phyloP scores from a whole-genome alignment of 1,140 invertebrate genomes.

The Nautilus pompilius region DNA sequence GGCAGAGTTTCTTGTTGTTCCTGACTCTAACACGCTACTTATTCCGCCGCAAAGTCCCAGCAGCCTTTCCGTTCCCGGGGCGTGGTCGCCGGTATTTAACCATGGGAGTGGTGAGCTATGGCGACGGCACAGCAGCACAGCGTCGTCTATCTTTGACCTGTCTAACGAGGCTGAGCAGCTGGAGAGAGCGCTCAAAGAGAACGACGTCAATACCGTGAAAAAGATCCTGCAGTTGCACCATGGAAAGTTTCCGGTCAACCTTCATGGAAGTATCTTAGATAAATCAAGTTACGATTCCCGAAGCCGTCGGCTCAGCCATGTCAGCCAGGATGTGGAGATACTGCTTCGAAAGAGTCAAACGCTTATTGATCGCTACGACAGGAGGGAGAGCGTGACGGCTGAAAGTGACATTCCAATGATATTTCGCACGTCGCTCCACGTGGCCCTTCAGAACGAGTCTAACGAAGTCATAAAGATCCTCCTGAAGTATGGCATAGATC shows the following conservation, averaged over 20 bases:
- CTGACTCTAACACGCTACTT: conserved; percentile 12
- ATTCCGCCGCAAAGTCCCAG: conserved; percentile 14
- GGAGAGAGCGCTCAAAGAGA: conserved; percentile 60
- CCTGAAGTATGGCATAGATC: conserved; percentile 61
- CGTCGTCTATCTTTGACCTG: conserved; percentile 60
- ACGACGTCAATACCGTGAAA: conserved; percentile 59
- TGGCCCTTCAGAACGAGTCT: conserved; percentile 61
- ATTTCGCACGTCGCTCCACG: conserved; percentile 62
- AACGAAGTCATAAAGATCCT: conserved; percentile 61
- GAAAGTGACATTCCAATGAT: conserved; percentile 50
- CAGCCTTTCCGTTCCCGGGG: conserved; percentile 17
- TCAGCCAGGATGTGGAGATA: conserved; percentile 36
- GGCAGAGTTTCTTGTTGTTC: conserved; percentile 16
- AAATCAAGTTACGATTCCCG: conserved; percentile 38
- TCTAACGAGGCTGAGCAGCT: conserved; percentile 59
- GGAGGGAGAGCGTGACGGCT: conserved; percentile 31
- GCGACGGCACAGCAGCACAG: conserved; percentile 48
- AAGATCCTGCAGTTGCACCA: conserved; percentile 61
- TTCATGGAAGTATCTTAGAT: conserved; percentile 37
- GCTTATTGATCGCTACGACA: conserved; percentile 38
- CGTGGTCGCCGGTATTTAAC: neutral
- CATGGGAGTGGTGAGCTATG: conserved; percentile 10
- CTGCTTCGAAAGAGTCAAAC: conserved; percentile 32
- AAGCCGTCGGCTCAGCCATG: conserved; percentile 30
- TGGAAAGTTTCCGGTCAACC: conserved; percentile 58